Evolutionary conservation across 2,113 vertebrate genomes (phyloP).

Genomic region (Cebidichthys violaceus): DNA sequence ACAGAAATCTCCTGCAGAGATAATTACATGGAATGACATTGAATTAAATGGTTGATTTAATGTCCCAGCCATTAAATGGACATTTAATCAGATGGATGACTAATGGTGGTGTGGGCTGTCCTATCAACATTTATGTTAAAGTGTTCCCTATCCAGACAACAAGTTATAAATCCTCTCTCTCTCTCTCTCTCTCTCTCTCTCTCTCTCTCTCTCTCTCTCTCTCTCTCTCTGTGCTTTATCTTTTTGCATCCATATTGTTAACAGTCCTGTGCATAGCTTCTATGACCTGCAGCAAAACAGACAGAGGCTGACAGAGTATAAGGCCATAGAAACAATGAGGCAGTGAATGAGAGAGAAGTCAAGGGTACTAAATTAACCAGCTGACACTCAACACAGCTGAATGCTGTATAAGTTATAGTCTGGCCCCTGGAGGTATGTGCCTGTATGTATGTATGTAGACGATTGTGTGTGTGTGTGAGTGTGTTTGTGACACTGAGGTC

Average conservation of each 20-base stretch:
- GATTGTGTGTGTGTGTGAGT: neutral
- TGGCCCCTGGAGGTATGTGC: constrained; percentile 47
- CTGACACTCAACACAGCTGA: constrained; percentile 75
- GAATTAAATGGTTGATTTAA: neutral
- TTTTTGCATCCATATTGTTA: neutral
- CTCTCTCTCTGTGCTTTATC: neutral
- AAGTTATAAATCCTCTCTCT: neutral
- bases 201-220: neutral
- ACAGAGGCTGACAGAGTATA: neutral
- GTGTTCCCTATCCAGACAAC: neutral
- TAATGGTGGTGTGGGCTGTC: neutral
- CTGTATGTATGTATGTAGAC: neutral
- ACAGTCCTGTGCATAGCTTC: constrained; percentile 10
- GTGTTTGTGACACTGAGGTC: constrained; percentile 36
- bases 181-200: neutral
- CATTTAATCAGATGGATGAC: constrained; percentile 3
- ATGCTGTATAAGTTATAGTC: constrained; percentile 66
- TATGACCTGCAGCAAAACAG: constrained; percentile 4
- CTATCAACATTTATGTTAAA: neutral
- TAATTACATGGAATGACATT: neutral
- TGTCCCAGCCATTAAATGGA: neutral
- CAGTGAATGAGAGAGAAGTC: constrained; percentile 32
- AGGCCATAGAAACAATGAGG: constrained; percentile 13
- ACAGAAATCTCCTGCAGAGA: neutral
- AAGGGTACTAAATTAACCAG: constrained; percentile 58